Base-by-base conservation (phyloP, 2,888 invertebrate genomes). In the Drosophila dives region DNA sequence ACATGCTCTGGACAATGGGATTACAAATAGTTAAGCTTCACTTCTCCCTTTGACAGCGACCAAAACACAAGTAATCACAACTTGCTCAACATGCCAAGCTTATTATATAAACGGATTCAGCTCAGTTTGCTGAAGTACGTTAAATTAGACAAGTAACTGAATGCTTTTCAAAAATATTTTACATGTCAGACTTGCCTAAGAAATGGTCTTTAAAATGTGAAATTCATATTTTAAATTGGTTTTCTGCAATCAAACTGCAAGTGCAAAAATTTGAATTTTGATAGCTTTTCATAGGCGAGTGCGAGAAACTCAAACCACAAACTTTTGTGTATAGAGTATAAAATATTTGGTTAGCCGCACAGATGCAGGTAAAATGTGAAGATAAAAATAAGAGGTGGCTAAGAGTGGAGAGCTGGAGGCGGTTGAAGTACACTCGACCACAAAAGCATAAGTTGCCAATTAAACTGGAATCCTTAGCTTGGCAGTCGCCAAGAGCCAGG, bases 371-470 rank as follows among this genome's bases (percentile, higher is more conserved):
- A 55, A 62, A 33, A 53, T 63, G 36, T n/a, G 32, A 53, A 58
- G 12, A 12, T 49, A 17, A 29, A 26, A 36, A 45, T 42, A 36
- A 60, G 45, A 70, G 84, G 8, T n/a, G n/a, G 5, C 26, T n/a
- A 49, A 40, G 48, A 51, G 53, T 23, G 23, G 23, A 42, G 1
- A 23, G 36, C 38, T 50, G 48, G 36, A 49, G 56, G 17, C 12
- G 58, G 33, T 6, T 40, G 58, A 38, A 54, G 63, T 59, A 61
- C 68, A 78, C 80, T 86, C 71, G 80, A 85, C 90, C 80, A 86
- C 87, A 88, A 89, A 86, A 86, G 86, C 90, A 88, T 88, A 88
- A 88, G 90, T 87, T 90, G 90, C 89, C 88, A 88, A 90, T 88
- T 88, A 88, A 88, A 89, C 79, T 89, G 69, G 75, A 82, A 88